Base-by-base conservation (phyloP, 2,797 vertebrate genomes). In the Chaetodon trifasciatus region DNA sequence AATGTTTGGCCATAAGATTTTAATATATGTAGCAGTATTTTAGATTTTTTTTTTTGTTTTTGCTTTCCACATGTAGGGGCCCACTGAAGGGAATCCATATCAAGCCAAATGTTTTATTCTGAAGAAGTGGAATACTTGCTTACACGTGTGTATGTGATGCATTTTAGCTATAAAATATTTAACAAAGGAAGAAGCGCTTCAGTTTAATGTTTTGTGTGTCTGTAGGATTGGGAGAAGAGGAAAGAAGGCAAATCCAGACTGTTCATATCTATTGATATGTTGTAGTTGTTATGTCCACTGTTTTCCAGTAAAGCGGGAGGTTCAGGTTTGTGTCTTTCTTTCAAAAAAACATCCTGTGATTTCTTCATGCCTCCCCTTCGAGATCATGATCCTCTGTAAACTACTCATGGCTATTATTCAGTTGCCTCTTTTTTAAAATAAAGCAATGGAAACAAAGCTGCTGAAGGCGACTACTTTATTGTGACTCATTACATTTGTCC, bases 391-490 rank as follows among this genome's bases (percentile, higher is more conserved):
- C 74, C 68, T 84, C 72, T 84, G 81, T 87, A 90, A 85, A 83
- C 65, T 76, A 78, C 70, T 83, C 55, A 72, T 89, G 65, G 76
- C 73, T 82, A 39, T 90, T 86, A 74, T 85, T 88, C 66, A 73
- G 75, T 84, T 90, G 85, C 75, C 84, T 89, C 71, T 82, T 89
- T 91, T 91, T 86, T 86, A 3, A 87, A 95, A 93, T 91, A 91
- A 94, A 96, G 67, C 23, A 9, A 63, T 58, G 57, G 58, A 93
- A 91, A 92, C 4, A n/a, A 80, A 84, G 9, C 1, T 3, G 2
- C 32, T 11, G 10, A 61, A 3, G 39, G 3, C 46, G 0, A 13
- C 12, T 75, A 6, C 2, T 83, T 79, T 75, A 15, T 82, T 85
- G 8, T 71, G n/a, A 49, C 24, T 73, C n/a, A 9, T 3, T 32